Base-by-base conservation (phyloP, 2,888 invertebrate species). In the Yponomeuta malinellus region DNA sequence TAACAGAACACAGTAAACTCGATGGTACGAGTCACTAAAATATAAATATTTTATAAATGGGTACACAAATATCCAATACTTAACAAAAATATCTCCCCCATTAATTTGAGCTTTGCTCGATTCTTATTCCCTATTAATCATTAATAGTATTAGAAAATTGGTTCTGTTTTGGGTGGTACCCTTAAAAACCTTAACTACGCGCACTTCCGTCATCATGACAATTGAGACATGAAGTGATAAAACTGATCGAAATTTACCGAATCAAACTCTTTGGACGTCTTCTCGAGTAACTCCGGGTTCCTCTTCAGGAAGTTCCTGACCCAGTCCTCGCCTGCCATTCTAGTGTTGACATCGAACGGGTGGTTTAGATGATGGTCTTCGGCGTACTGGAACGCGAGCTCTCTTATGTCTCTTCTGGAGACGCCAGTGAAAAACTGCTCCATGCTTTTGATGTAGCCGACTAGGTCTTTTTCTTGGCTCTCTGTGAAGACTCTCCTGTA, bases 241-340 rank as follows among this genome's bases (percentile, higher is more conserved):
- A 92, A 92, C 80, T 92, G 92, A 76, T 92, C 92, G 72, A 92
- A 92, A 80, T 92, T 92, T 68, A 91, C 92, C 72, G 92, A 90
- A 74, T 88, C 88, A 64, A 78, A 81, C 48, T 91, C 90, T 73
- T 82, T 84, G 63, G 88, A 88, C 8, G 90, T 80, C 74, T 81
- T 87, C 71, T 90, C 85, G 52, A 88, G 77, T 48, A 92, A 79
- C 74, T 92, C 92, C 0, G 92, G 90, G 73, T 93, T 90, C 72
- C 92, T 79, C 73, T 92, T 92, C 33, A 93, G 78, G 78, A 93
- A 93, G 74, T 92, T 92, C 75, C 89, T 84, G 29, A 93, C 89
- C 93, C 93, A 93, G 74, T 92, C 92, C 75, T 90, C 88, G 37
- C 93, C 93, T 0, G 93, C 93, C 90, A 92, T 92, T 70, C 90